Evolutionary conservation across 2,113 vertebrate genomes (phyloP).

Genomic region (Apistogramma diplotaenia): DNA sequence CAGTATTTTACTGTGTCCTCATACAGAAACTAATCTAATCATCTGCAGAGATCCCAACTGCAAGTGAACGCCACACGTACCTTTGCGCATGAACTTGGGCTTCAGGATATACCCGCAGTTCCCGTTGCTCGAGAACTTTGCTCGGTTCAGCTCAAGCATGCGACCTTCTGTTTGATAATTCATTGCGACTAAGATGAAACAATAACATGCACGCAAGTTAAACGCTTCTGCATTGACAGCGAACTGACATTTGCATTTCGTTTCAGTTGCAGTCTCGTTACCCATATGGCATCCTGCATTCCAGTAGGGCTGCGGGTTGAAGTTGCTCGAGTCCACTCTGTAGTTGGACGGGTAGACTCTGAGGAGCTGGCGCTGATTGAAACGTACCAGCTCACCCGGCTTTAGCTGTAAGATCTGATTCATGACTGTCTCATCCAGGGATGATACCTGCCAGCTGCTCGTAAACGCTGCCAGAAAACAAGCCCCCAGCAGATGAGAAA

Average conservation of each 20-base stretch:
- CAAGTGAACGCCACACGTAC: conserved; percentile 30
- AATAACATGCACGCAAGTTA: neutral
- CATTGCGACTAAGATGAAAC: conserved; percentile 82
- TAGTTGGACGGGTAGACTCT: conserved; percentile 95
- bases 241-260: neutral
- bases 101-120: conserved; percentile 94
- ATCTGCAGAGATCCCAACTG: neutral
- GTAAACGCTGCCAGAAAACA: conserved; percentile 60
- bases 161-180: conserved; percentile 97
- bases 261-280: conserved; percentile 45
- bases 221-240: neutral
- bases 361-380: conserved; percentile 92
- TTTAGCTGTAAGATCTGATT: conserved; percentile 93
- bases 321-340: conserved; percentile 95
- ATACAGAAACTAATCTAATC: neutral
- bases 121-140: conserved; percentile 93
- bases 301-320: conserved; percentile 95
- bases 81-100: conserved; percentile 86
- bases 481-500: neutral
- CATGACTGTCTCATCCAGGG: conserved; percentile 91
- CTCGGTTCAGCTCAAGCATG: conserved; percentile 91
- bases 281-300: conserved; percentile 94
- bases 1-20: neutral
- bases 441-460: conserved; percentile 94
- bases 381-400: conserved; percentile 82